A percentile compares a stretch with the other conserved stretches of the same genome.
phyloP scores from a whole-genome alignment of 2,888 invertebrate species.

The Hybos culiciformis region DNA sequence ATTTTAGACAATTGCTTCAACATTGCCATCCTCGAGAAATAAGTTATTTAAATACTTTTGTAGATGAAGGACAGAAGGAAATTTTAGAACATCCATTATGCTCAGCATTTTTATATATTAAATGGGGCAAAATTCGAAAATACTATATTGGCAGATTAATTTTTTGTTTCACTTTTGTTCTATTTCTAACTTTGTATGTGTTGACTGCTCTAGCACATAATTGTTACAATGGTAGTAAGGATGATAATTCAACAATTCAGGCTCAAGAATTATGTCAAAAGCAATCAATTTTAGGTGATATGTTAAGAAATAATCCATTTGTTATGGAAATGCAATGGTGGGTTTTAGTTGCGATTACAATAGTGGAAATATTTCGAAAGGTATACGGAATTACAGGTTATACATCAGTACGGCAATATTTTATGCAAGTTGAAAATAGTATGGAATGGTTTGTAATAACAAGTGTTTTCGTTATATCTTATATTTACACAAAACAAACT shows the following conservation, averaged over 20 bases:
- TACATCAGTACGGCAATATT: slow-evolving; percentile 65
- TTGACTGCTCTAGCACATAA: slow-evolving; percentile 71
- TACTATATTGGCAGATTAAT: slow-evolving; percentile 70
- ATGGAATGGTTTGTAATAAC: slow-evolving; percentile 79
- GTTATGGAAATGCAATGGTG: slow-evolving; percentile 77
- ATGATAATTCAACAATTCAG: slow-evolving; percentile 56
- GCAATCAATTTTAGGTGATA: slow-evolving; percentile 61
- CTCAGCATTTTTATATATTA: slow-evolving; percentile 73
- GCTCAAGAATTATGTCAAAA: slow-evolving; percentile 64
- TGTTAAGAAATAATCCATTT: slow-evolving; percentile 58
- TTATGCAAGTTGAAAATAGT: slow-evolving; percentile 71
- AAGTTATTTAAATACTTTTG: slow-evolving; percentile 72
- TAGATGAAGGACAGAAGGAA: slow-evolving; percentile 79
- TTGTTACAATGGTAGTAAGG: slow-evolving; percentile 68
- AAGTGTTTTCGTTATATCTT: slow-evolving; percentile 71
- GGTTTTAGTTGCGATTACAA: slow-evolving; percentile 61
- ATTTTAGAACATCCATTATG: slow-evolving; percentile 75
- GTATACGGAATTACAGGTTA: slow-evolving; percentile 71
- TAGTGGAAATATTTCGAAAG: slow-evolving; percentile 67
- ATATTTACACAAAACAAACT: slow-evolving; percentile 60
- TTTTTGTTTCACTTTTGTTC: slow-evolving; percentile 64
- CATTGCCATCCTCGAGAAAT: slow-evolving; percentile 75
- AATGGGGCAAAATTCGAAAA: slow-evolving; percentile 82
- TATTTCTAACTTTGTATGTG: slow-evolving; percentile 69
- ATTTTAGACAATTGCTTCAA: slow-evolving; percentile 68